These are phyloP conservation scores for Montifringilla adamsi DNA, from an alignment of 2,113 vertebrate species.

Conservation along the genomic window DNA sequence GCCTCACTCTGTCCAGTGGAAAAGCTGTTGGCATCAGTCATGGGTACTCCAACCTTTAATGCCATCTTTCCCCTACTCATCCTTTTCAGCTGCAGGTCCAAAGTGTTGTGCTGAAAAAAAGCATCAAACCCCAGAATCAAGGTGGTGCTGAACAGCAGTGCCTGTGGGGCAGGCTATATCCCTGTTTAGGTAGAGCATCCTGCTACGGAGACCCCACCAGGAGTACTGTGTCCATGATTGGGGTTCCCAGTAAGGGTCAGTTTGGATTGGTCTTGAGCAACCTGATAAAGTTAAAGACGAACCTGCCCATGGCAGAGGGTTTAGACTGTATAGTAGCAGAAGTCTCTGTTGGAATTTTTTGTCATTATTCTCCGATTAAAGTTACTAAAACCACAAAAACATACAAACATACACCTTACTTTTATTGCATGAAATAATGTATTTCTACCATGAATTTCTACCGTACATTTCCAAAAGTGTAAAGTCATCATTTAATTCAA, in stretches of 20 bases:
- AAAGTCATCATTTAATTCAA: background rate
- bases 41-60: background rate
- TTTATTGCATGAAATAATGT: background rate
- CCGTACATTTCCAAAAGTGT: background rate
- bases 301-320: rapidly evolving
- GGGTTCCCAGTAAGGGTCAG: background rate
- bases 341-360: background rate
- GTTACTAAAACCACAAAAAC: background rate
- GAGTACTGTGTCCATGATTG: background rate
- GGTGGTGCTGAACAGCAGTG: rapidly evolving
- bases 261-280: background rate
- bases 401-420: background rate
- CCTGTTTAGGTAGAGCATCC: background rate
- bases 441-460: background rate
- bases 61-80: background rate
- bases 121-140: background rate
- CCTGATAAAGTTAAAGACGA: background rate
- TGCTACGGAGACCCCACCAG: background rate
- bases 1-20: background rate
- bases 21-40: rapidly evolving
- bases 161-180: rapidly evolving
- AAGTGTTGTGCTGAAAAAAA: background rate
- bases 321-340: background rate
- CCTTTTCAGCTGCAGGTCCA: background rate
- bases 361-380: background rate